A percentile compares a stretch with the other conserved stretches of the same genome.
These are phyloP conservation scores for Babyrousa celebensis DNA, from an alignment of 2,797 vertebrate genomes.

Conservation along the genomic window DNA sequence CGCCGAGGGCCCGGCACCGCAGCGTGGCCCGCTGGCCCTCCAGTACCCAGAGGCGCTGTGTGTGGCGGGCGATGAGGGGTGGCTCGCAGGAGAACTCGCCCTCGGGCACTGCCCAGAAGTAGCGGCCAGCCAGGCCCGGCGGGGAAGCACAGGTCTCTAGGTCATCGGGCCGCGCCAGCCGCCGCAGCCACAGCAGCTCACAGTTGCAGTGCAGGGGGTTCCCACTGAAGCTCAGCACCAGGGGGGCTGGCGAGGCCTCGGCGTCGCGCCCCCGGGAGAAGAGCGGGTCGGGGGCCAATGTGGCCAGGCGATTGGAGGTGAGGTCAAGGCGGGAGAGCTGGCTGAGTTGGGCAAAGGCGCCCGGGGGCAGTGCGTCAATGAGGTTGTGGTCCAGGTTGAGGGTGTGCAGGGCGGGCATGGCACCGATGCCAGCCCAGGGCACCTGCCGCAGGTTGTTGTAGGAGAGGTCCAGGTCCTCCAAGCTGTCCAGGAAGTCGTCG, in stretches of 20 bases:
- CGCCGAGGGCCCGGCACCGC: constrained; percentile 95
- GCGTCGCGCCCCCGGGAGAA: constrained; percentile 95
- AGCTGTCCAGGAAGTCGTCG: constrained; percentile 95
- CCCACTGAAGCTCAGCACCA: constrained; percentile 95
- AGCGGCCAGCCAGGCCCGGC: constrained; percentile 93
- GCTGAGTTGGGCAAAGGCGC: constrained; percentile 95
- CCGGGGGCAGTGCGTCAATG: constrained; percentile 95
- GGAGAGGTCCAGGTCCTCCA: constrained; percentile 97
- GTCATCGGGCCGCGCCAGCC: constrained; percentile 95
- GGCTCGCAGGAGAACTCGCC: constrained; percentile 97
- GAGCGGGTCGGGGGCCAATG: constrained; percentile 95
- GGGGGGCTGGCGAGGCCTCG: constrained; percentile 94
- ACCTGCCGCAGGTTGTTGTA: constrained; percentile 96
- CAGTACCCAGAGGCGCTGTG: constrained; percentile 96
- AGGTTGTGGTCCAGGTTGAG: constrained; percentile 98
- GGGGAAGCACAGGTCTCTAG: constrained; percentile 98
- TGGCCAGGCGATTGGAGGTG: constrained; percentile 96
- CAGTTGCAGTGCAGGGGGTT: constrained; percentile 98
- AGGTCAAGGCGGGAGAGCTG: constrained; percentile 97
- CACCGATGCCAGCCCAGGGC: constrained; percentile 96
- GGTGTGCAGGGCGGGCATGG: constrained; percentile 96
- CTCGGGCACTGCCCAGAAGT: constrained; percentile 97
- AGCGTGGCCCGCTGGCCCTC: constrained; percentile 96
- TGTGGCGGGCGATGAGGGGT: constrained; percentile 96
- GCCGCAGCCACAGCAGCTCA: constrained; percentile 95